Evolutionary conservation across 2,888 invertebrate genomes (phyloP).

Genomic region (Lydus trimaculatus): DNA sequence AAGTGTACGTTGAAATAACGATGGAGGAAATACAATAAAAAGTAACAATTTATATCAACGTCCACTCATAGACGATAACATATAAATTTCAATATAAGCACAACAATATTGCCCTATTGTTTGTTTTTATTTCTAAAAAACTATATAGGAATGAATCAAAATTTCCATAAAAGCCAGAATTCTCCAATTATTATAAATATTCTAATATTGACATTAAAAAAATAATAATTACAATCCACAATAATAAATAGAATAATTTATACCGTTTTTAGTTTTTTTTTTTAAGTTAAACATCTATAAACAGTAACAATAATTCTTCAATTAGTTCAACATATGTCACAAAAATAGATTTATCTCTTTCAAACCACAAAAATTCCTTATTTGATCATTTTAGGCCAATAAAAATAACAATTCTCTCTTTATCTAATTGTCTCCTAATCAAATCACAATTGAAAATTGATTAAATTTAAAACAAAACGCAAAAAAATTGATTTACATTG

Average conservation of each 20-base stretch:
- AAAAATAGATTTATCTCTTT: background rate
- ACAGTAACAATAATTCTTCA: conserved; percentile 21
- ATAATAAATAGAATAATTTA: conserved; percentile 35
- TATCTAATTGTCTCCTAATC: background rate
- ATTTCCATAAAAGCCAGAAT: background rate
- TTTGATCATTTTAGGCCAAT: background rate
- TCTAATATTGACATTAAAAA: conserved; percentile 22
- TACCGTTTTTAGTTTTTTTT: conserved; percentile 28
- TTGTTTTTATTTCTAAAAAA: background rate
- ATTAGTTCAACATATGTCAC: too few species aligned
- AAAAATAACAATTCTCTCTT: background rate
- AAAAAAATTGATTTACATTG: conserved; percentile 50
- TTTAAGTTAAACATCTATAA: conserved; percentile 26
- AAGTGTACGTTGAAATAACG: background rate
- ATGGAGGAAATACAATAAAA: too few species aligned
- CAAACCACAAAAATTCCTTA: background rate
- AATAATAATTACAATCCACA: conserved; percentile 26
- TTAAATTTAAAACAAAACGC: background rate
- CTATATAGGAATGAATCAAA: conserved; percentile 1
- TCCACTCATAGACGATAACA: background rate
- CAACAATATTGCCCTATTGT: background rate
- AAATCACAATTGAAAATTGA: background rate
- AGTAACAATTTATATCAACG: background rate
- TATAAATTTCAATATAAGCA: background rate
- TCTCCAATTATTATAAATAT: background rate